Percentiles rank a stretch among this genome's conserved stretches.
These are phyloP conservation scores for Antitype chi DNA, from an alignment of 2,888 invertebrate species.

Conservation along the genomic window DNA sequence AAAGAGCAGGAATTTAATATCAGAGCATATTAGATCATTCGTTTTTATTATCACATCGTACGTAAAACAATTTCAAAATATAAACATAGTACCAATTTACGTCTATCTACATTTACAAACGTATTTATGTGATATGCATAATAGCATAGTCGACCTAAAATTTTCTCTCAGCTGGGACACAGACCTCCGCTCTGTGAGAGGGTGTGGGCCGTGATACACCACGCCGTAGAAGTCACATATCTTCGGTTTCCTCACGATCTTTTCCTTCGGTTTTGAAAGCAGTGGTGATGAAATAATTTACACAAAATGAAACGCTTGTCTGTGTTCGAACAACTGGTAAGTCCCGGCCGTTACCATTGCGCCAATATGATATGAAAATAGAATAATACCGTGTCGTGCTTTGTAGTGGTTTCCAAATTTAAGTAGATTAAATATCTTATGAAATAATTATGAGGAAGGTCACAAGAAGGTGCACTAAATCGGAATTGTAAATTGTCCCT, in stretches of 20 bases:
- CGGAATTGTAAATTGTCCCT: not conserved
- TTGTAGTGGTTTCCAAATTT: not conserved
- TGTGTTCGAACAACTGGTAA: too few relatives aligned
- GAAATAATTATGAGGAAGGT: not conserved
- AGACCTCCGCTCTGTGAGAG: too few relatives aligned
- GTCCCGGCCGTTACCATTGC: too few relatives aligned
- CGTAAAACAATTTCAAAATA: not conserved
- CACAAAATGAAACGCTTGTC: too few relatives aligned
- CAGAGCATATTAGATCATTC: not conserved
- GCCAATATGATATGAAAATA: not conserved
- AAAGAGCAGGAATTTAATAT: conserved; percentile 38
- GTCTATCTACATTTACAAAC: not conserved
- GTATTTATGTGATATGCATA: not conserved
- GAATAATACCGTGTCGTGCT: not conserved
- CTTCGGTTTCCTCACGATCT: too few relatives aligned
- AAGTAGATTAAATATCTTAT: not conserved
- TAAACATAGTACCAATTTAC: not conserved
- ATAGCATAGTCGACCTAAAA: too few relatives aligned
- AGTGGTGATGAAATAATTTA: too few relatives aligned
- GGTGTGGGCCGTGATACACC: too few relatives aligned
- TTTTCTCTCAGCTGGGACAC: too few relatives aligned
- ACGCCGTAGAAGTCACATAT: too few relatives aligned
- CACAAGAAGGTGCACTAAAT: not conserved
- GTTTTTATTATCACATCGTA: not conserved
- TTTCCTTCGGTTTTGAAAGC: too few relatives aligned